Base-by-base conservation (phyloP, 2,797 vertebrate species). In the Hemibagrus guttatus region DNA sequence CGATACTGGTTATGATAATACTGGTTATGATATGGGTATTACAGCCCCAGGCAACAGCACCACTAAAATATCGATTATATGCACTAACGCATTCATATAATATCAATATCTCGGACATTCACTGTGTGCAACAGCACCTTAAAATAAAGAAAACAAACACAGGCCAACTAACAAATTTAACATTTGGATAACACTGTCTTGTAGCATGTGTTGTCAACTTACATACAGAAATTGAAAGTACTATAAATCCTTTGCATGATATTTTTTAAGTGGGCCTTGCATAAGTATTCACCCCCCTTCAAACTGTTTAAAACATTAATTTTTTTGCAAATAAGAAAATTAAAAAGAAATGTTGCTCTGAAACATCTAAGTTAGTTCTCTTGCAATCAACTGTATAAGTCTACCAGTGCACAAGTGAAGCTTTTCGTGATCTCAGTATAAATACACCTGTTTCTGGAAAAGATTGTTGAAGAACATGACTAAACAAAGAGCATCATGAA, bases 61-160 rank as follows among this genome's bases (percentile, higher is more conserved):
- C 86, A 85, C 83, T 89, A 84, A 79, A 84, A 69, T 83, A 87
- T 69, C 11, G 26, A 75, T 58, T 79, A 79, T 84, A 83, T 84
- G 72, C 54, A 84, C 35, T 6, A 80, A 87, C 42, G 75, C 42
- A 49, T 80, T 79, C 75, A 72, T 28, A 84, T 71, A 79, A 59
- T 71, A 59, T 84, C 81, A 63, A 64, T 42, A 81, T 81, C 59
- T 64, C 56, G 79, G 63, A 84, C 82, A 85, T 89, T 85, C 74
- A 88, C 80, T 81, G 76, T 69, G 68, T 63, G 71, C 76, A 83
- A 82, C 39, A 85, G 88, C 72, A 89, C 86, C 86, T 85, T 86
- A 13, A 61, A 87, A 84, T 66, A 6, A 75, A 86, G 21, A 66
- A 83, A 84, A 74, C 68, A 84, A 87, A 81, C 42, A 87, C 52